Evolutionary conservation across 1,140 invertebrate genomes (phyloP), one percentile per base, ranked within the genome.

Genomic region (Papilio glaucus): DNA sequence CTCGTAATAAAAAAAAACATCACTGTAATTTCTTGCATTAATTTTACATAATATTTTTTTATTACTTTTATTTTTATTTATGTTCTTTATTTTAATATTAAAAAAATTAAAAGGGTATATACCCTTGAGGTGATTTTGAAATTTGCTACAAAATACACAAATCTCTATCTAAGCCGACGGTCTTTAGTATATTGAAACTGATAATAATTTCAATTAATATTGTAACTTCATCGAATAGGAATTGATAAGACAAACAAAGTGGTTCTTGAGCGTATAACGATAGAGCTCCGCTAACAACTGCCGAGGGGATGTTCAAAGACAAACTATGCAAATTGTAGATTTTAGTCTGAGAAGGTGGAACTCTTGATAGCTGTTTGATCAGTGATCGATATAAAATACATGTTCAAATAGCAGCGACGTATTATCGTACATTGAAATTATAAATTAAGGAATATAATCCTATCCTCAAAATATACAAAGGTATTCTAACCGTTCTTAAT

Each of bases 271-370:
- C 63, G 21, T 26, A 60, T 60, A 60, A 24, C 24, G 38, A 67
- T 67, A 45, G 63, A 41, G 39, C 37, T 67, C 39, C 4, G 63
- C 63, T 67, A 67, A 67, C 63, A 42, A 67, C 39, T 42, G 38
- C 38, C 39, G 21, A 26, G 21, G 13, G 39, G 21, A 67, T 67
- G 38, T 67, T 21, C 63, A 67, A 67, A 67, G 63, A 67, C 63
- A 67, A 67, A 67, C 63, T 67, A 67, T 67, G 63, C 38, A 67
- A 67, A 67, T 42, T 67, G 63, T 67, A 67, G 63, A 67, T 45
- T 38, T 45, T 39, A 42, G 12, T 67, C 63, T 45, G 18, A 39
- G 63, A 67, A 41, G 63, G 24, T 67, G 37, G n/a, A 63, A 63
- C 63, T 67, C 39, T 67, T 42, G 39, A 67, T 41, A 39, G 63